Conservation (phyloP, 2,888 invertebrate genomes). For the Gastracanthus pulcherrimus region DNA sequence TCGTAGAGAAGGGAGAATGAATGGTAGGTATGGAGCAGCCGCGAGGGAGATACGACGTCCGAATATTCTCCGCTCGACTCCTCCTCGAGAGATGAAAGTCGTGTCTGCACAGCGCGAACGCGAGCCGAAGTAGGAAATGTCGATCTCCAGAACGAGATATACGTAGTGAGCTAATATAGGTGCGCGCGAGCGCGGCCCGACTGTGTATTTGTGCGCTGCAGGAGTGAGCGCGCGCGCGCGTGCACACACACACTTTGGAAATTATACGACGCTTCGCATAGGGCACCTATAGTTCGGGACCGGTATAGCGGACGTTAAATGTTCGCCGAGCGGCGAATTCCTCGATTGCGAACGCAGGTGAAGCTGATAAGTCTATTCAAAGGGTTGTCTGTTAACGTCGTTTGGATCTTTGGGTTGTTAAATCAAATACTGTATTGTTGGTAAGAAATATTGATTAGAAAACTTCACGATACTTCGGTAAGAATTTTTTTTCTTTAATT, state of each 20-base stretch:
- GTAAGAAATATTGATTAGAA: too few species aligned
- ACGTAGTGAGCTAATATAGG: conserved; percentile 44
- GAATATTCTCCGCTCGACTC: conserved; percentile 35
- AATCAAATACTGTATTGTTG: too few species aligned
- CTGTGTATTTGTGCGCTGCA: background rate
- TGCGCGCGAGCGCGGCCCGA: too few species aligned
- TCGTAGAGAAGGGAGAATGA: conserved; percentile 38
- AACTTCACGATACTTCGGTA: too few species aligned
- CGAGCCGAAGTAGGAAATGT: conserved; percentile 49
- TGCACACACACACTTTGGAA: conserved; percentile 33
- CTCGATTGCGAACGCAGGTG: background rate
- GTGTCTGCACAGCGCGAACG: conserved; percentile 38
- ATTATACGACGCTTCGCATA: conserved; percentile 18
- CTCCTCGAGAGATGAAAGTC: conserved; percentile 56
- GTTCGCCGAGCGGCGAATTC: background rate
- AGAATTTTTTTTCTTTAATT: too few species aligned
- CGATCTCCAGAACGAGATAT: conserved; percentile 56
- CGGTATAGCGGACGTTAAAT: background rate
- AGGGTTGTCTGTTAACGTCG: background rate
- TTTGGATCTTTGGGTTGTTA: background rate
- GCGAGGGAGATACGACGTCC: conserved; percentile 36
- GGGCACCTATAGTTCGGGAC: background rate
- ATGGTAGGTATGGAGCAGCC: conserved; percentile 8
- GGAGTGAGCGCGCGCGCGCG: background rate
- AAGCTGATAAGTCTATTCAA: conserved; percentile 11